A percentile compares a stretch with the other conserved stretches of the same genome.
phyloP scores from a whole-genome alignment of 2,888 invertebrate species.

The Synanthedon andrenaeformis region DNA sequence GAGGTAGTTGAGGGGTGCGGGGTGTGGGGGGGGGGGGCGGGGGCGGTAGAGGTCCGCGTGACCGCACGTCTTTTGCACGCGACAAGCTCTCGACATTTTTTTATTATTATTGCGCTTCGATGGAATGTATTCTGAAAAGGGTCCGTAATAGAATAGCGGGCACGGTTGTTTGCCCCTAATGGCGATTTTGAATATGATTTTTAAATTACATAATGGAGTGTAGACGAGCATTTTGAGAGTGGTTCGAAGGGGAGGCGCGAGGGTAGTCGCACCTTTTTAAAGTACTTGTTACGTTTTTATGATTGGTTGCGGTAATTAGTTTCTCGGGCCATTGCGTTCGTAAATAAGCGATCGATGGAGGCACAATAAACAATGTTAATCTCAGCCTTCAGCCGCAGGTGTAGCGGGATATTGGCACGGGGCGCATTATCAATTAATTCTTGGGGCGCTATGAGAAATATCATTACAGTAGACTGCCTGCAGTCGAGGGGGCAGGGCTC shows the following conservation, averaged over 20 bases:
- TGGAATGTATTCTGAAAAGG: constrained; percentile 60
- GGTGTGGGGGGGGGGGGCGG: constrained; percentile 9
- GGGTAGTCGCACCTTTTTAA: constrained; percentile 17
- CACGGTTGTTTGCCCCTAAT: constrained; percentile 47
- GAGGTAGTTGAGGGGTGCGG: constrained; percentile 10
- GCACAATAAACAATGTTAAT: constrained; percentile 54
- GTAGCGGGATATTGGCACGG: constrained; percentile 21
- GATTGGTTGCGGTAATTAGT: constrained; percentile 29
- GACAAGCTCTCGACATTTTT: constrained; percentile 69
- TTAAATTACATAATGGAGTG: constrained; percentile 67
- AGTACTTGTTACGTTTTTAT: constrained; percentile 1
- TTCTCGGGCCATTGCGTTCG: constrained; percentile 41
- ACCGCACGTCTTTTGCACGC: constrained; percentile 69
- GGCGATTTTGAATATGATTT: constrained; percentile 66
- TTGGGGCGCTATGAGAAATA: constrained; percentile 29
- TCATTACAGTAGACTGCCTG: constrained; percentile 10
- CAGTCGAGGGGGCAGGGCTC: constrained; percentile 8
- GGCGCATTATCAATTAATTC: constrained; percentile 46
- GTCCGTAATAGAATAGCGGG: constrained; percentile 52
- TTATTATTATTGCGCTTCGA: constrained; percentile 70
- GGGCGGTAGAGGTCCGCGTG: constrained; percentile 36
- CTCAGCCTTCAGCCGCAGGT: constrained; percentile 56
- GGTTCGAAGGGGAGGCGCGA: constrained; percentile 32
- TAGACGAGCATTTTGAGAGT: constrained; percentile 44
- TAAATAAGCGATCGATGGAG: constrained; percentile 52